Percentiles rank a stretch among this genome's conserved stretches.
phyloP scores from a whole-genome alignment of 35 echinoderm and acorn worm species.

The Stichopus chloronotus region DNA sequence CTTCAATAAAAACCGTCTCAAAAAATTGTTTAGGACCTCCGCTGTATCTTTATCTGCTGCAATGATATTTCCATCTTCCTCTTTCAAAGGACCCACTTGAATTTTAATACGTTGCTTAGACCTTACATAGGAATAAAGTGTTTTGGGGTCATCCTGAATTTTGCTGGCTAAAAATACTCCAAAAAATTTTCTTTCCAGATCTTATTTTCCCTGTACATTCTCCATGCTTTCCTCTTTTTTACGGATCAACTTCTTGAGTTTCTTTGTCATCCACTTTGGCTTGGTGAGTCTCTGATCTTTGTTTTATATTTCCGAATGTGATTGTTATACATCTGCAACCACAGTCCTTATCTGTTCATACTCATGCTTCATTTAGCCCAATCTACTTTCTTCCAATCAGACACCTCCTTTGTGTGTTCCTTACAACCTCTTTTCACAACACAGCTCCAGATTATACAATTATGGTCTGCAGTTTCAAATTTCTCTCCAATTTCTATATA shows the following conservation, averaged over 20 bases:
- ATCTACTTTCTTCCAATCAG: constrained; percentile 5
- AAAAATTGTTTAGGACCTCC: not conserved
- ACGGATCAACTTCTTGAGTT: not conserved
- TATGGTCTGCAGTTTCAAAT: not conserved
- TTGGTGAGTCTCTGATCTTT: not conserved
- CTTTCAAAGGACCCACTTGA: constrained; percentile 27
- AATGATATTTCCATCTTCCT: not conserved
- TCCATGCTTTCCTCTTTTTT: not conserved
- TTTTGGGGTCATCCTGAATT: constrained; percentile 16
- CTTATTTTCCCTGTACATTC: not conserved
- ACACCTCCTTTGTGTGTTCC: not conserved
- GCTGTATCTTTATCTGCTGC: constrained; percentile 20
- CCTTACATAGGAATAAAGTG: constrained; percentile 38
- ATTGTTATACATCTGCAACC: constrained; percentile 1
- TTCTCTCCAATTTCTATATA: not conserved
- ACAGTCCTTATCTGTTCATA: not conserved
- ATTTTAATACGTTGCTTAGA: constrained; percentile 28
- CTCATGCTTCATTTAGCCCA: not conserved
- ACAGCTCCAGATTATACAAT: constrained; percentile 14
- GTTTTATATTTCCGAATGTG: not conserved
- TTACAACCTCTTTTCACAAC: constrained; percentile 6
- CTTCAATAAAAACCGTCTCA: not conserved
- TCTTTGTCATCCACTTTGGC: not conserved
- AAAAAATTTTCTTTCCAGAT: not conserved
- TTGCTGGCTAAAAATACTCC: not conserved